Percentiles rank a stretch among this genome's conserved stretches.
phyloP scores from a whole-genome alignment of 2,888 invertebrate species.

The Machimus atricapillus region DNA sequence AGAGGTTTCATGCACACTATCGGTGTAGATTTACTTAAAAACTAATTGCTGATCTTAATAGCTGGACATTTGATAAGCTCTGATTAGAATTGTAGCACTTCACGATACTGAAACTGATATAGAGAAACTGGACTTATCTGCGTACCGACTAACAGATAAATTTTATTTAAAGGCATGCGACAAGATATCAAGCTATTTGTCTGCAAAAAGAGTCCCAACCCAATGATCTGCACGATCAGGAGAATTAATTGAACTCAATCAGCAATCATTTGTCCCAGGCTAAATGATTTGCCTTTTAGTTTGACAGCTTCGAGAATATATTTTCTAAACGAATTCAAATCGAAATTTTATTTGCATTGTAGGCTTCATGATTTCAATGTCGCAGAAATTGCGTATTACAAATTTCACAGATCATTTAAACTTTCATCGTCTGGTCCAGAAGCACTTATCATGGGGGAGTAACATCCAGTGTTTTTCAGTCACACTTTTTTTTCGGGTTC shows the following conservation, averaged over 20 bases:
- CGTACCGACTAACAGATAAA: background rate
- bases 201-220: background rate
- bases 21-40: background rate
- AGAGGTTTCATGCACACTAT: background rate
- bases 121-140: background rate
- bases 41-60: background rate
- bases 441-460: background rate
- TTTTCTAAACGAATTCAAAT: constrained; percentile 11
- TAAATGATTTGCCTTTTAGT: constrained; percentile 44
- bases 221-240: background rate
- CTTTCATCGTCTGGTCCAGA: background rate
- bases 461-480: background rate
- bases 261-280: constrained; percentile 29
- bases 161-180: background rate
- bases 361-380: background rate
- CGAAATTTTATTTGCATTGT: constrained; percentile 20
- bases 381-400: constrained; percentile 8
- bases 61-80: background rate
- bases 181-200: background rate
- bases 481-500: background rate
- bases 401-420: background rate
- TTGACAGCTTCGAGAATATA: background rate
- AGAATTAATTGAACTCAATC: constrained; percentile 41
- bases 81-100: background rate
- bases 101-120: constrained; percentile 3